Conservation (phyloP, 2,113 vertebrate species). For the Rhynchomys soricoides region DNA sequence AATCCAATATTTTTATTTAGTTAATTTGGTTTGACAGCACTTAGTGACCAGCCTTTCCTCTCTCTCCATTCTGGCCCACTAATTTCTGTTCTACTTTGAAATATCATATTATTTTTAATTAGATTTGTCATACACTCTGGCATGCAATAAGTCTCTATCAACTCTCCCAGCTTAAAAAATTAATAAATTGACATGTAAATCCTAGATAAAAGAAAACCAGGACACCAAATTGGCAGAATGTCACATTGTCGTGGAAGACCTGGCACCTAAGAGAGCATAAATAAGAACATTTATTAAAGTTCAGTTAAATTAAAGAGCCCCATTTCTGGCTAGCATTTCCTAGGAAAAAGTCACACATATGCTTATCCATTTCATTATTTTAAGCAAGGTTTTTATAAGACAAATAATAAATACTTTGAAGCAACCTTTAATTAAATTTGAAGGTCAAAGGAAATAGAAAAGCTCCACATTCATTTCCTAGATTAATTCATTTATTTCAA, state of each 20-base stretch:
- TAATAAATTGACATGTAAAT: conserved; percentile 51
- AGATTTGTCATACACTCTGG: neutral
- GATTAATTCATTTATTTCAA: conserved; percentile 69
- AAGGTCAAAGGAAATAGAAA: conserved; percentile 63
- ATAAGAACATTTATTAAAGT: conserved; percentile 44
- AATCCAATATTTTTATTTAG: neutral
- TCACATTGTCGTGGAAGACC: neutral
- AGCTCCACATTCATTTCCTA: conserved; percentile 52
- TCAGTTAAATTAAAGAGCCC: conserved; percentile 42
- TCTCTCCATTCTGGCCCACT: neutral
- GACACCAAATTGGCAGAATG: conserved; percentile 44
- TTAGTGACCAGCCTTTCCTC: neutral
- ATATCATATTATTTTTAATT: neutral
- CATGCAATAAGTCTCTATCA: neutral
- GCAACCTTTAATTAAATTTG: conserved; percentile 71
- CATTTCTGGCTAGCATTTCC: neutral
- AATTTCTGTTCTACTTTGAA: conserved; percentile 26
- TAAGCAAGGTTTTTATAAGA: conserved; percentile 62
- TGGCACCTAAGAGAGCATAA: conserved; percentile 18
- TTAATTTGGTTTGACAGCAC: neutral
- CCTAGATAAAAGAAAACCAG: conserved; percentile 46
- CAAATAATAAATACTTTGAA: conserved; percentile 58
- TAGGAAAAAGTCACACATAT: conserved; percentile 47
- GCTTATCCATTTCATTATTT: conserved; percentile 56
- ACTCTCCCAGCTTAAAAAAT: conserved; percentile 11